These are phyloP conservation scores for Vanacampus margaritifer DNA, from an alignment of 2,113 vertebrate species.

Conservation along the genomic window DNA sequence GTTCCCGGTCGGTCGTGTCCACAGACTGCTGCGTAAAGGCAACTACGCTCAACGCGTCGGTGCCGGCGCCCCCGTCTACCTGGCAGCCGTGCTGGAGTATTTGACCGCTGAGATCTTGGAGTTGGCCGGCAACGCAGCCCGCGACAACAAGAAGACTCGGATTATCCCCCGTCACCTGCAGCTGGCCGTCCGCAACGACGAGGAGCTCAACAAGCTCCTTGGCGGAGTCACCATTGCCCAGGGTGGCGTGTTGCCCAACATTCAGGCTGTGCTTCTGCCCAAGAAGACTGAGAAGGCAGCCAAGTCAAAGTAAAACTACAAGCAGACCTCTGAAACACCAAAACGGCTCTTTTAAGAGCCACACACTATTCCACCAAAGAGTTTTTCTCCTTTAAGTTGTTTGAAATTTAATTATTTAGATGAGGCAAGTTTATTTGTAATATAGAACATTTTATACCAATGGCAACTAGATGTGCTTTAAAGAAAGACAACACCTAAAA, in stretches of 20 bases:
- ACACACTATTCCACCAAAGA: background rate
- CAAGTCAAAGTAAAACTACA: background rate
- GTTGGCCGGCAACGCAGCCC: background rate
- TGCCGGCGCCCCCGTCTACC: background rate
- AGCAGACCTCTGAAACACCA: background rate
- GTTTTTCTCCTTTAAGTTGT: background rate
- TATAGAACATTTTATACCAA: no score
- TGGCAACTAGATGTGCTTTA: no score
- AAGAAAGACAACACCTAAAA: no score
- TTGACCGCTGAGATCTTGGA: background rate
- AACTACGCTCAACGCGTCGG: background rate
- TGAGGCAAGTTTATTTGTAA: no score
- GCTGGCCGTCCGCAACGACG: conserved; percentile 1
- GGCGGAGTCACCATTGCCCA: background rate
- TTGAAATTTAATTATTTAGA: no score
- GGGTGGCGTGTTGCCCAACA: conserved; percentile 3
- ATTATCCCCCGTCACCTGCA: background rate
- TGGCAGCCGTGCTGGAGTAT: background rate
- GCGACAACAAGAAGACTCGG: background rate
- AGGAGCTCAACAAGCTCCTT: background rate
- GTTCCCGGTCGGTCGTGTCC: background rate
- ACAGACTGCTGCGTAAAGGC: background rate
- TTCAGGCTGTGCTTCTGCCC: background rate
- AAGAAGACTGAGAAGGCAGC: conserved; percentile 1
- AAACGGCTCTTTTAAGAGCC: conserved; percentile 54